Evolutionary conservation across 2,797 vertebrate species (phyloP).

Genomic region (Serranus cabrilla): DNA sequence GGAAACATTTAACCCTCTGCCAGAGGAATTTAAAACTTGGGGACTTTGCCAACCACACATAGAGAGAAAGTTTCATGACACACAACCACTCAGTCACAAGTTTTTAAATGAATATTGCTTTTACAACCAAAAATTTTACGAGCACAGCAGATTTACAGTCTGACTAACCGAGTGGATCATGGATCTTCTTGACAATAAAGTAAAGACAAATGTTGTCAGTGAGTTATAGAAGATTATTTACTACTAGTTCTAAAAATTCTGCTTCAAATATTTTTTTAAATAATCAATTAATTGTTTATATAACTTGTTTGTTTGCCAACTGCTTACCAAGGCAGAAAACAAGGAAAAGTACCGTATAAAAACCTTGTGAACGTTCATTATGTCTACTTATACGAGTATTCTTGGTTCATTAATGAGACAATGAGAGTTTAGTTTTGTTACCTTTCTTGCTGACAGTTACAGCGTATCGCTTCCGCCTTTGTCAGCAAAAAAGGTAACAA

Average conservation of each 20-base stretch:
- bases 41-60: neutral
- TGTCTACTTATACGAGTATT: too few species aligned
- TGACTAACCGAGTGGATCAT: too few species aligned
- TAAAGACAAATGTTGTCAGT: neutral
- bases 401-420: too few species aligned
- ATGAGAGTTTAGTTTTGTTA: too few species aligned
- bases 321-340: neutral
- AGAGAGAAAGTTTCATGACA: neutral
- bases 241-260: neutral
- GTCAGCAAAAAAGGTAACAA: too few species aligned
- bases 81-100: too few species aligned
- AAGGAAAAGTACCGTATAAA: neutral
- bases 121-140: neutral
- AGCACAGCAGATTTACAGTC: constrained; percentile 1
- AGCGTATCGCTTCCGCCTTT: too few species aligned
- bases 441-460: too few species aligned
- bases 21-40: neutral
- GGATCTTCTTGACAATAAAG: neutral
- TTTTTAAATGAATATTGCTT: neutral
- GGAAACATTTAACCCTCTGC: neutral
- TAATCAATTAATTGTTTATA: too few species aligned
- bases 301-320: neutral
- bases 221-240: neutral
- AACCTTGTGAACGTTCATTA: too few species aligned
- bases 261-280: neutral